phyloP scores from a whole-genome alignment of 64 coral and sea anemone genomes.

The Montipora foliosa region DNA sequence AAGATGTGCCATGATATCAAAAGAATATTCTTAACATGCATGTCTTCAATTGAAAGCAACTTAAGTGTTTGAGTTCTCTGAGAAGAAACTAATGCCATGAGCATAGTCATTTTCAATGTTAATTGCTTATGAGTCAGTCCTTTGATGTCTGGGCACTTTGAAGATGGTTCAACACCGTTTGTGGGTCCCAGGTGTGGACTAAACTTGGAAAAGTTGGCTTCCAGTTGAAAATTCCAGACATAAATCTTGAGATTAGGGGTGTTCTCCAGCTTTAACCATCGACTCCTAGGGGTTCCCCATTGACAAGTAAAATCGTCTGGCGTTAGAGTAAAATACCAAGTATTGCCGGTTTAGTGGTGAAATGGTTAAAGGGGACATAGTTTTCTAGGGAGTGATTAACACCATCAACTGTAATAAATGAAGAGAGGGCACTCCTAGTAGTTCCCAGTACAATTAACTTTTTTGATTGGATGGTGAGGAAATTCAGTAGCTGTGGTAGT shows the following conservation, averaged over 20 bases:
- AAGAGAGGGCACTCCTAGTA: conserved; percentile 30
- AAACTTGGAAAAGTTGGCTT: conserved; percentile 42
- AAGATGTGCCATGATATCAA: conserved; percentile 9
- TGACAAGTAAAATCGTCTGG: too few relatives aligned
- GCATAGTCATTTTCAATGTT: conserved; percentile 45
- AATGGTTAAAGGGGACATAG: too few relatives aligned
- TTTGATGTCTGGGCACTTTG: not conserved
- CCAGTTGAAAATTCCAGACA: conserved; percentile 23
- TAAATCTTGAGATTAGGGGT: conserved; percentile 47
- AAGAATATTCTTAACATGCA: conserved; percentile 40
- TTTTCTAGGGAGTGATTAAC: too few relatives aligned
- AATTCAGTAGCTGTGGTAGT: conserved; percentile 18
- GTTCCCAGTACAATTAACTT: conserved; percentile 8
- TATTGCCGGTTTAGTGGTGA: too few relatives aligned
- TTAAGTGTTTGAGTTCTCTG: conserved; percentile 67
- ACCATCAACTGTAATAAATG: conserved; percentile 21
- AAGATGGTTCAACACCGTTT: conserved; percentile 9
- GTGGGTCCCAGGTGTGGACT: conserved; percentile 49
- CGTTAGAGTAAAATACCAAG: too few relatives aligned
- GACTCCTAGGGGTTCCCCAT: too few relatives aligned
- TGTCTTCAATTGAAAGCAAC: conserved; percentile 46
- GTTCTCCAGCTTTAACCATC: conserved; percentile 3
- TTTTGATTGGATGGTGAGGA: conserved; percentile 26
- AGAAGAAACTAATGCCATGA: conserved; percentile 40
- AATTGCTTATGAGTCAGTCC: conserved; percentile 39